Evolutionary conservation across 2,797 vertebrate species (phyloP).

Genomic region (Sternotherus odoratus): DNA sequence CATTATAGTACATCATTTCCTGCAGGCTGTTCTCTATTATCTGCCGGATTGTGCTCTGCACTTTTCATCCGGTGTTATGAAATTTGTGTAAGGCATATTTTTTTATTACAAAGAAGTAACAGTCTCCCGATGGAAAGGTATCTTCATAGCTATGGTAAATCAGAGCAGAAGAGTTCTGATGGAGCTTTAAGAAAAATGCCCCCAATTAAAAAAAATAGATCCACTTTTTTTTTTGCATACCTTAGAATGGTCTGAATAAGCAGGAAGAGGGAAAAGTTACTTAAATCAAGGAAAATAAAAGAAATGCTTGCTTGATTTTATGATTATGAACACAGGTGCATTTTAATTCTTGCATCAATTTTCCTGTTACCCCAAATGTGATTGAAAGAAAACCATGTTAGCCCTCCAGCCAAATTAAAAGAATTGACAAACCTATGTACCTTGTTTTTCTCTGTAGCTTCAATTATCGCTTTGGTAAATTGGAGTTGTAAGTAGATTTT

Average conservation of each 20-base stretch:
- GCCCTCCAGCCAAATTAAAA: background rate
- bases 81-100: background rate
- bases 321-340: background rate
- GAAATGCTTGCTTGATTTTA: conserved; percentile 7
- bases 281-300: background rate
- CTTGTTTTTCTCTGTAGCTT: background rate
- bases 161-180: background rate
- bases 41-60: background rate
- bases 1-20: background rate
- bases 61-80: background rate
- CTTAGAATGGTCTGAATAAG: background rate
- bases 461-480: background rate
- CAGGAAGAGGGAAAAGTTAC: background rate
- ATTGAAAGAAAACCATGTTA: background rate
- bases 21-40: background rate
- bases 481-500: background rate
- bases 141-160: background rate
- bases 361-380: conserved; percentile 15
- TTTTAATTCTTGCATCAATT: conserved; percentile 29
- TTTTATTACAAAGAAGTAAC: background rate
- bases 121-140: background rate
- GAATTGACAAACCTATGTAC: background rate
- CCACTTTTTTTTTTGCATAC: background rate
- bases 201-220: background rate
- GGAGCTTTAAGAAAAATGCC: background rate